phyloP scores from a whole-genome alignment of 2,797 vertebrate species.

The Myotis vivesi region DNA sequence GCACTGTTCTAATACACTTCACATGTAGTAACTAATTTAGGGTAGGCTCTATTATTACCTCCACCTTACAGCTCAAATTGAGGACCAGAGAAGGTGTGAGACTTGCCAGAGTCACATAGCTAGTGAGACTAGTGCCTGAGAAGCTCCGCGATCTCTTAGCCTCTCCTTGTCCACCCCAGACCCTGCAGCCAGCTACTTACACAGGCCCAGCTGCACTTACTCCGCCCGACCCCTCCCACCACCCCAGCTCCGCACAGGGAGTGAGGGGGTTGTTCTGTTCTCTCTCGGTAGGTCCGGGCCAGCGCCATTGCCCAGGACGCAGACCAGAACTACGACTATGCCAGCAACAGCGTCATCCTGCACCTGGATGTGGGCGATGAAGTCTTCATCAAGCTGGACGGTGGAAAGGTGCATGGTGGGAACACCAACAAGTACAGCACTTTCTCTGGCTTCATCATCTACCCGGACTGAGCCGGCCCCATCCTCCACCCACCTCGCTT shows the following conservation, averaged over 20 bases:
- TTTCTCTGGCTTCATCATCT: constrained; percentile 98
- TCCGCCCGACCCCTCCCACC: rapidly evolving
- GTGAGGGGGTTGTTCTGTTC: neutral
- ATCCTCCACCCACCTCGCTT: rapidly evolving
- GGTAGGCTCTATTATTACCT: neutral
- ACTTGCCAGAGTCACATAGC: neutral
- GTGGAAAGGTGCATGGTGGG: constrained; percentile 96
- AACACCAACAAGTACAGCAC: constrained; percentile 99
- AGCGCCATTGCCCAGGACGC: constrained; percentile 98
- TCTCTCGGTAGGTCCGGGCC: constrained; percentile 89
- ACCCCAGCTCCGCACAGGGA: neutral
- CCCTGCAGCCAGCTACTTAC: neutral
- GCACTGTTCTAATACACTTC: neutral
- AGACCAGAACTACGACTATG: constrained; percentile 98
- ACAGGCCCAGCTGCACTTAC: neutral
- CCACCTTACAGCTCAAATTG: neutral
- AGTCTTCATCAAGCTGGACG: constrained; percentile 96
- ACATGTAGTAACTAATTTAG: neutral
- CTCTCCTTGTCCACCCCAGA: neutral
- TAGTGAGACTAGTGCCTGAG: neutral
- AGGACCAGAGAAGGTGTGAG: neutral
- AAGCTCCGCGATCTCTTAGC: neutral
- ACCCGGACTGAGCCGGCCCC: constrained; percentile 89
- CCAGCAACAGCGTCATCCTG: constrained; percentile 97
- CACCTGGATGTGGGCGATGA: constrained; percentile 97